These are phyloP conservation scores for Peromyscus leucopus DNA, from an alignment of 2,113 vertebrate genomes.

Conservation along the genomic window DNA sequence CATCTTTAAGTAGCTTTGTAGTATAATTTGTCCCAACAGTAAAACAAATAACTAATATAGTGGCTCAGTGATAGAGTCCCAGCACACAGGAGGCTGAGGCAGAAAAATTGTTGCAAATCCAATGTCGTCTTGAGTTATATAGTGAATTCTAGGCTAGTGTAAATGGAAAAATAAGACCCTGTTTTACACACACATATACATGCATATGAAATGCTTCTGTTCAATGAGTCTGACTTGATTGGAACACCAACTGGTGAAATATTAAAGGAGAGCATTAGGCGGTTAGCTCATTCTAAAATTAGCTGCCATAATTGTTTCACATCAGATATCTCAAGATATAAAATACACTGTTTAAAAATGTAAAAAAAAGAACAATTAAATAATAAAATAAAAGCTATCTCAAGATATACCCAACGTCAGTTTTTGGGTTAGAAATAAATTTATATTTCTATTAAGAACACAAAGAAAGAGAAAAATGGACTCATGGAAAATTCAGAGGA, in stretches of 20 bases:
- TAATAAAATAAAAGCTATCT: neutral
- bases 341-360: neutral
- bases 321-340: neutral
- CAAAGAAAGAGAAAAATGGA: neutral
- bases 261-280: neutral
- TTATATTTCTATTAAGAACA: neutral
- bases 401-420: neutral
- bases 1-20: neutral
- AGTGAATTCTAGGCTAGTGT: too few relatives aligned
- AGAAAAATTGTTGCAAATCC: neutral
- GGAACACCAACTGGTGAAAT: neutral
- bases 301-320: neutral
- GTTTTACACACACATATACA: neutral
- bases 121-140: neutral
- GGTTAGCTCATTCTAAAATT: neutral
- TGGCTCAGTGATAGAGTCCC: neutral
- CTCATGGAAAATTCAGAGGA: neutral
- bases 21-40: neutral
- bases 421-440: neutral
- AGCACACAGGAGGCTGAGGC: neutral
- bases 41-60: neutral
- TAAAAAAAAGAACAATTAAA: neutral
- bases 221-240: neutral
- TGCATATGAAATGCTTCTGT: neutral
- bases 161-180: neutral